phyloP scores from a whole-genome alignment of 2,113 vertebrate species.

The Lycaon pictus region DNA sequence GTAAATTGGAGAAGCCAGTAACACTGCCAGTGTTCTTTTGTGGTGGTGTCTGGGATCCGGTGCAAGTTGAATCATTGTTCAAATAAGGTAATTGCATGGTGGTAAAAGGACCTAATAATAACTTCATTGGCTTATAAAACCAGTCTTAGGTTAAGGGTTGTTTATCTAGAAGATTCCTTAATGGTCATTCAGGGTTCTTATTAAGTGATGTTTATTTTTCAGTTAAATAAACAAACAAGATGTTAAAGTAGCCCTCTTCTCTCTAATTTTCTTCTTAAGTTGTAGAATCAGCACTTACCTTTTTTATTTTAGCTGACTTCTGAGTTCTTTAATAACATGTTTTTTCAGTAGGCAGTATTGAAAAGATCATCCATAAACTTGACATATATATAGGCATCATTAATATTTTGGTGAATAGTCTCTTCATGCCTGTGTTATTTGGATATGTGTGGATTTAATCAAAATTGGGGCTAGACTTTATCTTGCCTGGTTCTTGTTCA shows the following conservation, averaged over 20 bases:
- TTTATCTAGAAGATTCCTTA: not conserved
- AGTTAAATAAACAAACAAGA: not conserved
- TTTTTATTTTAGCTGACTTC: not conserved
- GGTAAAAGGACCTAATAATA: not conserved
- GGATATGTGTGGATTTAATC: not conserved
- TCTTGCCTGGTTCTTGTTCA: not conserved
- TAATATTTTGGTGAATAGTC: not conserved
- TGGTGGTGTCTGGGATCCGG: constrained; percentile 47
- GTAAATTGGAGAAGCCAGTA: constrained; percentile 70
- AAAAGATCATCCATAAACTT: not conserved
- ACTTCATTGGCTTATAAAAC: not conserved
- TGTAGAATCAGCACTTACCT: not conserved
- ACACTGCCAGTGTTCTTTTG: constrained; percentile 58
- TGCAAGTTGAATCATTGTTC: constrained; percentile 72
- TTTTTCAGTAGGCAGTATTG: not conserved
- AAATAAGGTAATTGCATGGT: constrained; percentile 79
- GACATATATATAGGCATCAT: not conserved
- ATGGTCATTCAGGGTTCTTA: not conserved
- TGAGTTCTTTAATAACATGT: not conserved
- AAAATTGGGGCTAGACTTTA: not conserved
- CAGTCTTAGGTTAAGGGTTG: constrained; percentile 23
- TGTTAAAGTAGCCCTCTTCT: not conserved
- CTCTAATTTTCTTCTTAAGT: not conserved
- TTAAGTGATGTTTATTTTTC: not conserved
- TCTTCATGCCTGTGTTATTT: not conserved